Conservation (phyloP, 1,140 invertebrate species). For the Listronotus oregonensis region DNA sequence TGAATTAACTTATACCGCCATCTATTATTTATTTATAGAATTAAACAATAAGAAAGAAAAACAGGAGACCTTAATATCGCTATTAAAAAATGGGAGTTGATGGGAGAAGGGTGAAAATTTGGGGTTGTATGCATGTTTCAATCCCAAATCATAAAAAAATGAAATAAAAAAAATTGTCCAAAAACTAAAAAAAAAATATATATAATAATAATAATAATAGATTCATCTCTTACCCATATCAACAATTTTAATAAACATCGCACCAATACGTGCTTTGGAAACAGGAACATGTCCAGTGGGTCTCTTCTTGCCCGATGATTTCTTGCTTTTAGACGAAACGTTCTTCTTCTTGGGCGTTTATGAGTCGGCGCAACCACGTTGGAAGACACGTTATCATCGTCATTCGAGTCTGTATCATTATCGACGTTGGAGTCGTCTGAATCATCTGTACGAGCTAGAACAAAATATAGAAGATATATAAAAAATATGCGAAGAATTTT, state of each 20-base stretch:
- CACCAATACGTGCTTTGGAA: not conserved
- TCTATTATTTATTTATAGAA: too few species aligned
- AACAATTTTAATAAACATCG: slow-evolving; percentile 1
- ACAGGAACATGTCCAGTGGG: not conserved
- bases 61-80: too few species aligned
- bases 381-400: not conserved
- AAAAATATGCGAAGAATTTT: too few species aligned
- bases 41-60: too few species aligned
- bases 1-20: too few species aligned
- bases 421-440: not conserved
- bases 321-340: not conserved
- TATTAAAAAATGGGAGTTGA: too few species aligned
- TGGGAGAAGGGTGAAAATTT: too few species aligned
- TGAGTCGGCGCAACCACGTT: not conserved
- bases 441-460: not conserved
- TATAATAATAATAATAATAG: too few species aligned
- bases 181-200: too few species aligned
- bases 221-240: slow-evolving; percentile 6
- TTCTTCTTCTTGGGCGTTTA: slow-evolving; percentile 11
- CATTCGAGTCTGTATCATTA: not conserved
- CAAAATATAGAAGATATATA: not conserved
- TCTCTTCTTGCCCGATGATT: not conserved
- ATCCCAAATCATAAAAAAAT: too few species aligned
- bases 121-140: too few species aligned
- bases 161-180: too few species aligned